Conservation (phyloP, 1,140 invertebrate genomes). For the Philotrypesis tridentata region DNA sequence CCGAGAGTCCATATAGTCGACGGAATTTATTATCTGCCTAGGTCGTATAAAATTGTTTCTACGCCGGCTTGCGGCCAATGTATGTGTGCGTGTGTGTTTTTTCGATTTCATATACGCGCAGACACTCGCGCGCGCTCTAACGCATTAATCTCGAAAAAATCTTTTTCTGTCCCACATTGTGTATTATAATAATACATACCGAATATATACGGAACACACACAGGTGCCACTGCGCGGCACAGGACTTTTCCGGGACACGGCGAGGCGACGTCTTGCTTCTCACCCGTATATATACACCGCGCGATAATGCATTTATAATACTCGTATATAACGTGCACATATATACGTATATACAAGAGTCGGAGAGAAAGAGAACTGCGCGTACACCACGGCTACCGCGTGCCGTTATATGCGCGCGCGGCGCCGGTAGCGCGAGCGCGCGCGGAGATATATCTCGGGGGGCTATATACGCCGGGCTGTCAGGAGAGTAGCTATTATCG, state of each 20-base stretch:
- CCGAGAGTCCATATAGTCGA: not conserved
- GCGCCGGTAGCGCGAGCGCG: not conserved
- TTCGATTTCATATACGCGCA: not conserved
- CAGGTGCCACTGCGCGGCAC: too few species aligned
- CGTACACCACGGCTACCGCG: not conserved
- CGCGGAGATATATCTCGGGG: conserved; percentile 2
- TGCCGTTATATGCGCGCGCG: conserved; percentile 11
- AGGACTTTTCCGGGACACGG: not conserved
- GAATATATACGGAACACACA: too few species aligned
- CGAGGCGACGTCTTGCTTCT: conserved; percentile 19
- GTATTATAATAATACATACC: too few species aligned
- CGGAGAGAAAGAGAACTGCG: not conserved
- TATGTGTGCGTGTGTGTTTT: not conserved
- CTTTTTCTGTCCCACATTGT: too few species aligned
- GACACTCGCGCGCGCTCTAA: too few species aligned
- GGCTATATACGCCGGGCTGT: not conserved
- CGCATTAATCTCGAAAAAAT: too few species aligned
- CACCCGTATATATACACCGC: too few species aligned
- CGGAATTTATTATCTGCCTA: not conserved
- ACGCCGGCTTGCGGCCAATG: not conserved
- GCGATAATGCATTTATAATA: too few species aligned
- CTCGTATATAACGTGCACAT: not conserved
- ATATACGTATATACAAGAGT: not conserved
- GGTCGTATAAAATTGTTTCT: not conserved
- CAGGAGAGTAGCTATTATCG: not conserved